A percentile compares a stretch with the other conserved stretches of the same genome.
These are phyloP conservation scores for Illadopsis cleaveri DNA, from an alignment of 2,113 vertebrate species.

Conservation along the genomic window DNA sequence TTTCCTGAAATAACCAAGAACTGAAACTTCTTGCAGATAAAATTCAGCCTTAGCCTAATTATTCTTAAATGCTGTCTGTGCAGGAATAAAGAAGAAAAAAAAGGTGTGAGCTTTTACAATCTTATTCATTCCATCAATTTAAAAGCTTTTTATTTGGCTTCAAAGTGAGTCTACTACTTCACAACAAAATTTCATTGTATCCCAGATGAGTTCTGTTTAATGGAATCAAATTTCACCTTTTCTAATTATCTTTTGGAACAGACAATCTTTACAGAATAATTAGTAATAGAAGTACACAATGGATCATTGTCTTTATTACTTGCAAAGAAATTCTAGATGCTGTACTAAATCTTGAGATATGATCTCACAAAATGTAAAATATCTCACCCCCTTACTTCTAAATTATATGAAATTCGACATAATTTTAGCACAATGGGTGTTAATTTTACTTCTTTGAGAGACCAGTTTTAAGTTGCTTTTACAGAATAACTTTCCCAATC, in stretches of 20 bases:
- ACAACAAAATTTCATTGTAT: slow-evolving; percentile 79
- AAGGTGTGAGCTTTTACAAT: slow-evolving; percentile 66
- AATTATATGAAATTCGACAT: slow-evolving; percentile 66
- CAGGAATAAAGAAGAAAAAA: not conserved
- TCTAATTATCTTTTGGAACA: slow-evolving; percentile 81
- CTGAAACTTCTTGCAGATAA: slow-evolving; percentile 12
- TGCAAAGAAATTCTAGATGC: slow-evolving; percentile 78
- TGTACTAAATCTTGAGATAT: slow-evolving; percentile 70
- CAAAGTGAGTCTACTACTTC: slow-evolving; percentile 73
- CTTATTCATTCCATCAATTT: slow-evolving; percentile 50
- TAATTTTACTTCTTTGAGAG: slow-evolving; percentile 66
- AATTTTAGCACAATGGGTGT: slow-evolving; percentile 57
- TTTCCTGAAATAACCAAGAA: not conserved
- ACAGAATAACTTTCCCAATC: slow-evolving; percentile 42
- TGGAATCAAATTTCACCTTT: slow-evolving; percentile 84
- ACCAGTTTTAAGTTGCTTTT: slow-evolving; percentile 67
- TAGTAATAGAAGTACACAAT: slow-evolving; percentile 84
- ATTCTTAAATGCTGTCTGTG: slow-evolving; percentile 3
- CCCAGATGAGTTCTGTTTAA: slow-evolving; percentile 76
- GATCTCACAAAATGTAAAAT: slow-evolving; percentile 74
- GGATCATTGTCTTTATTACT: slow-evolving; percentile 79
- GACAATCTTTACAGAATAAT: slow-evolving; percentile 83
- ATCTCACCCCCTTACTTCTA: slow-evolving; percentile 53
- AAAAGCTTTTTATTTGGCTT: slow-evolving; percentile 73
- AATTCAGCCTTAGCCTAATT: slow-evolving; percentile 16